Evolutionary conservation across 2,797 vertebrate genomes (phyloP).

Genomic region (Eulemur rubriventer): DNA sequence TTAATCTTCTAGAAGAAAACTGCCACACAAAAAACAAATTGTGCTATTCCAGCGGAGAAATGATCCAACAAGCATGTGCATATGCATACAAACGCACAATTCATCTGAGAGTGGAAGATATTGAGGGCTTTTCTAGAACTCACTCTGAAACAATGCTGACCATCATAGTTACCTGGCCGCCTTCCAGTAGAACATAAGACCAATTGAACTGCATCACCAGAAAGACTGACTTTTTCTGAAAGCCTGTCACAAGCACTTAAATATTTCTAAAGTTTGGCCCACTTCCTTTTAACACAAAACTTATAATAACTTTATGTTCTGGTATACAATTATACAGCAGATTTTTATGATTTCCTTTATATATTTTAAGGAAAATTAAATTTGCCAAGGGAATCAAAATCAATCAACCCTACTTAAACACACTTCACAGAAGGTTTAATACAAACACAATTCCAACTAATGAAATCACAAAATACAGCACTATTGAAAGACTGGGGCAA

Average conservation of each 20-base stretch:
- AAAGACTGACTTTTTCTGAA: constrained; percentile 10
- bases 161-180: not conserved
- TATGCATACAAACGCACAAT: not conserved
- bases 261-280: constrained; percentile 38
- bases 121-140: not conserved
- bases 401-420: constrained; percentile 28
- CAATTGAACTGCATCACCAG: not conserved
- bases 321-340: not conserved
- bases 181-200: not conserved
- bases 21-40: not conserved
- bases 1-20: constrained; percentile 19
- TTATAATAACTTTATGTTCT: constrained; percentile 44
- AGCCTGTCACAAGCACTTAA: not conserved
- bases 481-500: not conserved
- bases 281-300: constrained; percentile 39
- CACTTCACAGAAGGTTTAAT: constrained; percentile 24
- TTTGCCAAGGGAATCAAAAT: constrained; percentile 55
- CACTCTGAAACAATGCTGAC: not conserved
- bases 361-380: constrained; percentile 48
- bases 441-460: constrained; percentile 38
- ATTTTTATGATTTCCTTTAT: constrained; percentile 53
- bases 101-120: not conserved
- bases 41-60: not conserved
- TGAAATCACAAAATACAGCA: constrained; percentile 28
- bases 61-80: not conserved